phyloP scores from a whole-genome alignment of 2,113 vertebrate genomes.

The Calidris pygmaea region DNA sequence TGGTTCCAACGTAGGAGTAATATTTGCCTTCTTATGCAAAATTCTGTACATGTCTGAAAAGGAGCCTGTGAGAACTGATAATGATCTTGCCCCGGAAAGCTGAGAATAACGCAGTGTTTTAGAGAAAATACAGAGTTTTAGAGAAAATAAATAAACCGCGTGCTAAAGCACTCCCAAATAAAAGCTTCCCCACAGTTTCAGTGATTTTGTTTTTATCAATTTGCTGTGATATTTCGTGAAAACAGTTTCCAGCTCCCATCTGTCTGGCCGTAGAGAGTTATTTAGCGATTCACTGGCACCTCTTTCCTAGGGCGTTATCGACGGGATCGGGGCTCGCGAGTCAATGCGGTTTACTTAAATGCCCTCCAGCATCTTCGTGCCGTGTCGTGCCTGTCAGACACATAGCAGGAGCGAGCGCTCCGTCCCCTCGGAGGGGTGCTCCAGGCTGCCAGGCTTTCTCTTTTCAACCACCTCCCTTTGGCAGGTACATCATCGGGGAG shows the following conservation, averaged over 20 bases:
- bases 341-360: not conserved
- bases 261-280: not conserved
- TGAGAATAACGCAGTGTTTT: not conserved
- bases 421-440: not conserved
- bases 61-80: not conserved
- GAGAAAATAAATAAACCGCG: not conserved
- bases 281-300: not conserved
- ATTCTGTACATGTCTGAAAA: rapidly evolving
- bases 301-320: not conserved
- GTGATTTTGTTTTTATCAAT: not conserved
- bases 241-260: not conserved
- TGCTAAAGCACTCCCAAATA: not conserved
- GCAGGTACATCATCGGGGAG: not conserved
- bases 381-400: not conserved
- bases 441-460: not conserved
- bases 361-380: not conserved
- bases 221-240: not conserved
- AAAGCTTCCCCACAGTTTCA: not conserved
- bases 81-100: not conserved
- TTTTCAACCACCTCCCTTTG: not conserved
- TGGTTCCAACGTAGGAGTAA: rapidly evolving
- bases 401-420: rapidly evolving
- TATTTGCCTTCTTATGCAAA: rapidly evolving
- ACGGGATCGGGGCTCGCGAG: not conserved
- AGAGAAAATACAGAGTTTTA: not conserved